Percentiles rank a stretch among this genome's conserved stretches.
Evolutionary conservation across 2,888 invertebrate genomes (phyloP).

Genomic region (Nycteola revayana): DNA sequence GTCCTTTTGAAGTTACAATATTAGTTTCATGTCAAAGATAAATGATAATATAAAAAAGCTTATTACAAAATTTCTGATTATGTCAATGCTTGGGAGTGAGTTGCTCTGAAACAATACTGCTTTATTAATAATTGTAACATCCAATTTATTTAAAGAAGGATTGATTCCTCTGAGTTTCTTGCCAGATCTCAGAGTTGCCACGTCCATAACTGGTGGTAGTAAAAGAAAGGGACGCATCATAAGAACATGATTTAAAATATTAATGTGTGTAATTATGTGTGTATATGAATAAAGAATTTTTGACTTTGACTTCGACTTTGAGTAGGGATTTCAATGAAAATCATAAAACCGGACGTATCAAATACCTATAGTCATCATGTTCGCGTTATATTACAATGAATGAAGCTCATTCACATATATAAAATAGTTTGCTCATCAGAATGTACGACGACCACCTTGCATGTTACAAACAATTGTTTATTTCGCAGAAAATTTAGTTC

Average conservation of each 20-base stretch:
- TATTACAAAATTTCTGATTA: not conserved
- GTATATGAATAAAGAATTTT: too few relatives aligned
- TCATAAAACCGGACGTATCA: not conserved
- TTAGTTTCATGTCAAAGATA: not conserved
- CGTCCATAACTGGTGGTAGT: too few relatives aligned
- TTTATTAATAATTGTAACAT: too few relatives aligned
- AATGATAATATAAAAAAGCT: not conserved
- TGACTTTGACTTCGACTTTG: too few relatives aligned
- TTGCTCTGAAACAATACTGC: too few relatives aligned
- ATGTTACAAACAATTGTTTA: conserved; percentile 17
- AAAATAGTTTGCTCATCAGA: not conserved
- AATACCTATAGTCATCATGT: not conserved
- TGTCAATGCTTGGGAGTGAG: not conserved
- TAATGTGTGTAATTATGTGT: too few relatives aligned
- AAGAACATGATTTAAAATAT: too few relatives aligned
- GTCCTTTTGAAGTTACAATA: too few relatives aligned
- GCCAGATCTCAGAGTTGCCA: too few relatives aligned
- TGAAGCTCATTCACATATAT: conserved; percentile 11
- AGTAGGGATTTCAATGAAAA: not conserved
- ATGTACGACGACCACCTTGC: conserved; percentile 9
- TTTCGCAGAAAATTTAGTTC: conserved; percentile 26
- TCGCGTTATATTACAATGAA: conserved; percentile 20
- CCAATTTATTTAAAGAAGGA: too few relatives aligned
- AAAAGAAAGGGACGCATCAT: too few relatives aligned
- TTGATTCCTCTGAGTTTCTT: too few relatives aligned